phyloP scores from a whole-genome alignment of 2,797 vertebrate genomes.

The Enteromius thamalakanensis region DNA sequence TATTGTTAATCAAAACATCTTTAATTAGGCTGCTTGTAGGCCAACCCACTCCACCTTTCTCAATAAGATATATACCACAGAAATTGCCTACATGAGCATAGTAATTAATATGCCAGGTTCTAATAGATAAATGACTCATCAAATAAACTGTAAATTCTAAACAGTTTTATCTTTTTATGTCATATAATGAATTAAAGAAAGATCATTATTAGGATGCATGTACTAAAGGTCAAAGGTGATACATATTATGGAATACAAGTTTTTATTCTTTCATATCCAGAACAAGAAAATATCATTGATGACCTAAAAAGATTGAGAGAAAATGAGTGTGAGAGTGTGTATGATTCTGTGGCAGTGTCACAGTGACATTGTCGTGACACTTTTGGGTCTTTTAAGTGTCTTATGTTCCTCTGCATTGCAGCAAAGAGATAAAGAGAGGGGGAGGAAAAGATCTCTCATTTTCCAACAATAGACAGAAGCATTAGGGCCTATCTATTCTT shows the following conservation, averaged over 20 bases:
- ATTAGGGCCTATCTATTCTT: neutral
- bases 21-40: conserved; percentile 8
- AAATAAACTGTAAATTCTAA: conserved; percentile 1
- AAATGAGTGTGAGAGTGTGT: conserved; percentile 36
- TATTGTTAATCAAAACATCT: conserved; percentile 10
- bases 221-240: conserved; percentile 1
- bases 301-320: neutral
- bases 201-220: neutral
- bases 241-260: neutral
- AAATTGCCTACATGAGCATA: neutral
- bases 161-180: neutral
- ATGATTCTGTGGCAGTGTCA: conserved; percentile 25
- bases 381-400: conserved; percentile 54
- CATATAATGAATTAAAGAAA: neutral
- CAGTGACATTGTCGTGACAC: conserved; percentile 58
- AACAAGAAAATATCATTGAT: neutral
- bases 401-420: conserved; percentile 52
- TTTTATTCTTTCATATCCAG: conserved; percentile 6
- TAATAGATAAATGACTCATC: neutral
- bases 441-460: conserved; percentile 1
- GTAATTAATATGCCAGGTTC: neutral
- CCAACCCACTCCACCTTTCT: conserved; percentile 16
- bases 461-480: conserved; percentile 18
- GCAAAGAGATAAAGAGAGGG: conserved; percentile 25
- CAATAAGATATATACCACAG: neutral